These are phyloP conservation scores for Drosophila austrosaltans DNA, from an alignment of 2,888 invertebrate species.

Conservation along the genomic window DNA sequence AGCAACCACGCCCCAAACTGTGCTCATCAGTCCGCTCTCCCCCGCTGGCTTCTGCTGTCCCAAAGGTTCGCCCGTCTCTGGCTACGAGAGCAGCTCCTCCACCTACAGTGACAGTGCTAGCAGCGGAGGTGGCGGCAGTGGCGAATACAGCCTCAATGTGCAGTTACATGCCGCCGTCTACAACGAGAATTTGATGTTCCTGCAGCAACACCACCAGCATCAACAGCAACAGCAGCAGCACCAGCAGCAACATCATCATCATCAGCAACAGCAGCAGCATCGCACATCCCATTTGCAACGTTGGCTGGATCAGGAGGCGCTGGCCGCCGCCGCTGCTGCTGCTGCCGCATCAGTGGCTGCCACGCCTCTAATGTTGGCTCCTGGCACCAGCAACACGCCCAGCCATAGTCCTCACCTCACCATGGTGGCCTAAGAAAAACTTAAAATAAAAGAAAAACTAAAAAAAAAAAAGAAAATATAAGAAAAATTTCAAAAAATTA, in stretches of 20 bases:
- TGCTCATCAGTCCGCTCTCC: slow-evolving; percentile 73
- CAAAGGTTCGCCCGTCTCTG: slow-evolving; percentile 83
- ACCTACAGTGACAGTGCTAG: slow-evolving; percentile 81
- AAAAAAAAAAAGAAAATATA: background rate
- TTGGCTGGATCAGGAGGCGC: slow-evolving; percentile 85
- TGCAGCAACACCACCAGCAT: slow-evolving; percentile 40
- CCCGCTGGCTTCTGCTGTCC: slow-evolving; percentile 83
- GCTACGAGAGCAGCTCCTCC: slow-evolving; percentile 83
- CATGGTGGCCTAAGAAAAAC: slow-evolving; percentile 55
- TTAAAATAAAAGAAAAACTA: slow-evolving; percentile 15
- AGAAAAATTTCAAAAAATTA: too few species aligned
- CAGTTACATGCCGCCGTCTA: slow-evolving; percentile 85
- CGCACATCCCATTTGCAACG: slow-evolving; percentile 84
- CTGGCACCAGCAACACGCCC: slow-evolving; percentile 26
- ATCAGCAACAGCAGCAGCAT: slow-evolving; percentile 58
- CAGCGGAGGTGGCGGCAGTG: slow-evolving; percentile 38
- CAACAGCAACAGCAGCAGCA: slow-evolving; percentile 70
- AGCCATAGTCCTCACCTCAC: slow-evolving; percentile 55
- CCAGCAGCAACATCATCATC: slow-evolving; percentile 67
- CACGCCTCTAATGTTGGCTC: slow-evolving; percentile 18
- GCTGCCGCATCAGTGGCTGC: slow-evolving; percentile 5
- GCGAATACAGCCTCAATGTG: slow-evolving; percentile 84
- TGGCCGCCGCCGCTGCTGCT: slow-evolving; percentile 57
- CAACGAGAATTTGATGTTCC: slow-evolving; percentile 84
- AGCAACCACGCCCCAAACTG: slow-evolving; percentile 59